Base-by-base conservation (phyloP, 2,888 invertebrate species). In the Cerastis leucographa region DNA sequence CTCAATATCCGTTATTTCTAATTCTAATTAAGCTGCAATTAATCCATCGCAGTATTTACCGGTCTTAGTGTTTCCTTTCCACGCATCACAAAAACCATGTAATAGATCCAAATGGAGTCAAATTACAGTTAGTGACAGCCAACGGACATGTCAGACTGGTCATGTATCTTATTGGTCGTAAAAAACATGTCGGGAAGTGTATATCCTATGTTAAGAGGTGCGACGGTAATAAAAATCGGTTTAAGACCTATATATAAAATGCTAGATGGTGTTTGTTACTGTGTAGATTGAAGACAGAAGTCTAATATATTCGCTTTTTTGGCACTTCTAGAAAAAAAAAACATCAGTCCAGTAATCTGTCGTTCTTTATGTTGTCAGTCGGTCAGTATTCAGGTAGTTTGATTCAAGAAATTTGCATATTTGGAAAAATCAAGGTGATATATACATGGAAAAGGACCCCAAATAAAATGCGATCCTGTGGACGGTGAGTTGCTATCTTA, bases 111-210 rank as follows among this genome's bases (percentile, higher is more conserved):
- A 81, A 85, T 80, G 44, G 71, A 71, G 42, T 67, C 71, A 72
- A 74, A 80, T 76, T 80, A 73, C 86, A 54, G 71, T 80, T 65
- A 44, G 19, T 44, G 66, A 74, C 81, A 78, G 73, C 35, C 44
- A 85, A 74, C 85, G 77, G 85, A 78, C 71, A 59, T 73, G 54
- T 71, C 54, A 44, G 11, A 75, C 74, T 22, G 67, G 73, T 71
- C 70, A 12, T 14, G 73, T 77, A 75, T 80, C 80, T 72, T 71
- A 51, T 65, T 8, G 29, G 61, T 22, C 29, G 71, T 66, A 81
- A 88, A 82, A 86, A 83, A 81, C 79, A 62, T 42, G 82, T 81
- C 85, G 73, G 91, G 89, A 91, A 89, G 85, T 85, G 74, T 46
- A 84, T 84, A 84, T 88, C 88, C 89, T 84, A 84, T 74, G 74